Conservation (phyloP, 1,140 invertebrate genomes). For the Episyrphus balteatus region DNA sequence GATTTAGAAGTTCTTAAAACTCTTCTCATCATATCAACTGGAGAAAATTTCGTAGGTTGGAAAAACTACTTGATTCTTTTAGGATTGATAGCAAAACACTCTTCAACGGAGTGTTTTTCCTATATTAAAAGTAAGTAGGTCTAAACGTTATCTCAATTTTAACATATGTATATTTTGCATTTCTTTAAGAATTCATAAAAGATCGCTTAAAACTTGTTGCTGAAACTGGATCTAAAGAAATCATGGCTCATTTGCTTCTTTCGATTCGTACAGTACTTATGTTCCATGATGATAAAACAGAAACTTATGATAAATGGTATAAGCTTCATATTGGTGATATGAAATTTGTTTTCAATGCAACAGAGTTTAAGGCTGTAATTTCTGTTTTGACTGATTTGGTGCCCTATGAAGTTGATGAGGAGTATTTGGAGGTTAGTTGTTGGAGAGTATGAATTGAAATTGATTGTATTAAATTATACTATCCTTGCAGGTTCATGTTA, state of each 20-base stretch:
- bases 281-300: slow-evolving; percentile 20
- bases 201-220: slow-evolving; percentile 16
- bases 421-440: slow-evolving; percentile 21
- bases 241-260: slow-evolving; percentile 20
- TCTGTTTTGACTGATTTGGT: slow-evolving; percentile 20
- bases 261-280: slow-evolving; percentile 23
- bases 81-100: too few relatives aligned
- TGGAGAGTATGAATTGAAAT: background rate
- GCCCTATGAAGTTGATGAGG: slow-evolving; percentile 19
- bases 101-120: background rate
- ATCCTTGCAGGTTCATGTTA: slow-evolving; percentile 19
- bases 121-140: background rate
- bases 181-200: slow-evolving; percentile 21
- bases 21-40: too few relatives aligned
- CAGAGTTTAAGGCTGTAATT: slow-evolving; percentile 20
- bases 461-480: background rate
- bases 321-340: slow-evolving; percentile 32
- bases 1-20: too few relatives aligned
- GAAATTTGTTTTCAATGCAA: slow-evolving; percentile 17
- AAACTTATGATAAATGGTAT: slow-evolving; percentile 31
- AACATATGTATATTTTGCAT: background rate
- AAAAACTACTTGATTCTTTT: too few relatives aligned
- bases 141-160: background rate
- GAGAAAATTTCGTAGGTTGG: too few relatives aligned
- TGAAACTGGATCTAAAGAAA: slow-evolving; percentile 9